These are phyloP conservation scores for Protonemura montana DNA, from an alignment of 2,888 invertebrate genomes.

Conservation along the genomic window DNA sequence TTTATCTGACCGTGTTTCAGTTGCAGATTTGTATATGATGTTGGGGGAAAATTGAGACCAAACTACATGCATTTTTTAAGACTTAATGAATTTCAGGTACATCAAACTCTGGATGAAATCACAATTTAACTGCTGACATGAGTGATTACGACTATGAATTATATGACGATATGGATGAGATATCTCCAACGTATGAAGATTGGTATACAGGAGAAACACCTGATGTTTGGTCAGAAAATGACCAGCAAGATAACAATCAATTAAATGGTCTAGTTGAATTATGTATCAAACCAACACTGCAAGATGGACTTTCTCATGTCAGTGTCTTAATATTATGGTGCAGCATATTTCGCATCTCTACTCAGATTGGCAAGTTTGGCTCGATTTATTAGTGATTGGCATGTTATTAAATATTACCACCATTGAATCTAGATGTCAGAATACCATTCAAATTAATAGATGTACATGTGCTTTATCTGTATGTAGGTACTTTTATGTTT, in stretches of 20 bases:
- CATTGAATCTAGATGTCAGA: too few relatives aligned
- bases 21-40: too few relatives aligned
- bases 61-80: too few relatives aligned
- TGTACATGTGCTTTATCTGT: neutral
- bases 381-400: constrained; percentile 1
- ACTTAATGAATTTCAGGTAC: too few relatives aligned
- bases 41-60: too few relatives aligned
- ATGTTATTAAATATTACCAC: neutral
- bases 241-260: constrained; percentile 49
- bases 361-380: constrained; percentile 53
- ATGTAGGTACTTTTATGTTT: neutral
- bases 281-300: constrained; percentile 54
- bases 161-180: constrained; percentile 51
- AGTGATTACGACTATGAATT: constrained; percentile 51
- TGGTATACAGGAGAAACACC: constrained; percentile 47
- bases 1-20: too few relatives aligned
- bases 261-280: constrained; percentile 52
- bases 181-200: constrained; percentile 51
- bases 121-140: constrained; percentile 41
- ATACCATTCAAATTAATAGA: neutral
- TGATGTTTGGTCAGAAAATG: constrained; percentile 50
- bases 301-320: constrained; percentile 53
- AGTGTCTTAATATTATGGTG: constrained; percentile 54
- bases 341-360: constrained; percentile 53
- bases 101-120: too few relatives aligned